These are phyloP conservation scores for Halocaridina rubra DNA, from an alignment of 2,888 invertebrate genomes.

Conservation along the genomic window DNA sequence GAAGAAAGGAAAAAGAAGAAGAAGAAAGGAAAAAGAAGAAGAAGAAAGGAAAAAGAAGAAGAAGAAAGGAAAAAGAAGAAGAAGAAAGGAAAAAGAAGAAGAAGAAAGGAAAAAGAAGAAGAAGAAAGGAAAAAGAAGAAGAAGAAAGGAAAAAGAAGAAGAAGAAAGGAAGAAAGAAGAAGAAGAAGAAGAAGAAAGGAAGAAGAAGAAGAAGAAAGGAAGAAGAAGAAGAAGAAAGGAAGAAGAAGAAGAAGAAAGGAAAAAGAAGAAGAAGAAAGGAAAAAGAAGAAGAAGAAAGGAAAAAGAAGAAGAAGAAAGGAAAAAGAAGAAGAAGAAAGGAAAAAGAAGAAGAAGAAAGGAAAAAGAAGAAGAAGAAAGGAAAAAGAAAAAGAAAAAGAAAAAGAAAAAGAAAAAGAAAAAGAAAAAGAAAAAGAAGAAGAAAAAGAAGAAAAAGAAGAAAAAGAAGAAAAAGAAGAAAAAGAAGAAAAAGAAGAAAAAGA, in stretches of 20 bases:
- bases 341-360: neutral
- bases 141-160: neutral
- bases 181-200: neutral
- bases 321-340: neutral
- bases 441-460: neutral
- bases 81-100: too few species aligned
- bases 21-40: too few species aligned
- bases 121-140: neutral
- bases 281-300: neutral
- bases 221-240: neutral
- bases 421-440: conserved; percentile 20
- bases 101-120: neutral
- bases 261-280: neutral
- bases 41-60: too few species aligned
- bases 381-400: neutral
- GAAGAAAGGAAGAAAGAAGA: neutral
- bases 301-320: neutral
- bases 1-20: too few species aligned
- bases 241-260: neutral
- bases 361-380: neutral
- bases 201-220: neutral
- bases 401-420: conserved; percentile 32
- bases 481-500: neutral
- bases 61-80: too few species aligned
- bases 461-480: neutral